A percentile compares a stretch with the other conserved stretches of the same genome.
Evolutionary conservation across 2,888 invertebrate species (phyloP).

Genomic region (Scaptomyza caliginosa): DNA sequence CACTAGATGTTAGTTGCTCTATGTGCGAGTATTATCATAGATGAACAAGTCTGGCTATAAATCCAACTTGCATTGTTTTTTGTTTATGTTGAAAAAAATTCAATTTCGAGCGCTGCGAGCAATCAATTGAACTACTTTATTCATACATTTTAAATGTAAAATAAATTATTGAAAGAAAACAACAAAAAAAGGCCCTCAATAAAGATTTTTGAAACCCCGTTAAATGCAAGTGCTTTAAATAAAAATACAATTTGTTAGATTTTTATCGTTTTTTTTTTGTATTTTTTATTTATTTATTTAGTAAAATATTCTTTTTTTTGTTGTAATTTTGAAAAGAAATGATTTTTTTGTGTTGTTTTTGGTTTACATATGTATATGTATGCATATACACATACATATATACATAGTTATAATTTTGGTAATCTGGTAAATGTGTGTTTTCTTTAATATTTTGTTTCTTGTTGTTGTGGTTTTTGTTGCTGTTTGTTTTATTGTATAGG

Average conservation of each 20-base stretch:
- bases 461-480: slow-evolving; percentile 34
- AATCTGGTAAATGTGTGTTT: slow-evolving; percentile 55
- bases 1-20: slow-evolving; percentile 45
- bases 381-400: slow-evolving; percentile 54
- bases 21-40: slow-evolving; percentile 44
- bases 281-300: slow-evolving; percentile 69
- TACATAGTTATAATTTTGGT: slow-evolving; percentile 62
- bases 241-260: slow-evolving; percentile 25
- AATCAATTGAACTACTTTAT: slow-evolving; percentile 36
- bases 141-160: slow-evolving; percentile 74
- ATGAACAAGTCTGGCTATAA: slow-evolving; percentile 27
- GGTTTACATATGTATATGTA: slow-evolving; percentile 53
- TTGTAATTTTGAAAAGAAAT: slow-evolving; percentile 62
- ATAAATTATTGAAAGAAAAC: slow-evolving; percentile 39
- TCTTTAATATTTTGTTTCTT: slow-evolving; percentile 33
- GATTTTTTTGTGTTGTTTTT: slow-evolving; percentile 45
- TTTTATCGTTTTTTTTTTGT: slow-evolving; percentile 66
- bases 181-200: slow-evolving; percentile 57
- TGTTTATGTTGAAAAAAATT: slow-evolving; percentile 13
- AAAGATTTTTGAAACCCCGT: slow-evolving; percentile 73
- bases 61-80: slow-evolving; percentile 39
- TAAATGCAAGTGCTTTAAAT: slow-evolving; percentile 23
- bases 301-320: slow-evolving; percentile 73
- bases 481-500: slow-evolving; percentile 66
- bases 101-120: slow-evolving; percentile 33